These are phyloP conservation scores for Lepidonotus clava DNA, from an alignment of 2,888 invertebrate species.

Conservation along the genomic window DNA sequence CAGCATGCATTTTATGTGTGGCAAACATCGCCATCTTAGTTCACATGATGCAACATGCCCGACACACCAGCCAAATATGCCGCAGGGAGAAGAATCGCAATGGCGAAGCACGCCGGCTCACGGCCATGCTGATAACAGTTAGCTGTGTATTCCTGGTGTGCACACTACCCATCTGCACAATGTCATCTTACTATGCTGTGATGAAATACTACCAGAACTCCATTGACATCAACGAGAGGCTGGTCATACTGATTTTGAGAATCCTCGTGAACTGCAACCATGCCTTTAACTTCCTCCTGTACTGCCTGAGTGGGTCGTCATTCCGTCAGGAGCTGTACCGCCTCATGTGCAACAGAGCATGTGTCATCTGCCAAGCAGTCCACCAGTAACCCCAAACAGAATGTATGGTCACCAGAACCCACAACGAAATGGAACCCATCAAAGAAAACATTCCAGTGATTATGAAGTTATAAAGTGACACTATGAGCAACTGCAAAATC, in stretches of 20 bases:
- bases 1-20: conserved; percentile 25
- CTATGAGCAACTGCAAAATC: no score
- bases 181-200: conserved; percentile 27
- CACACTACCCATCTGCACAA: conserved; percentile 2
- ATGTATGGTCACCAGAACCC: not conserved
- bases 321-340: conserved; percentile 38
- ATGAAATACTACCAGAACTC: not conserved
- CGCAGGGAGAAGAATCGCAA: not conserved
- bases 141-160: conserved; percentile 15
- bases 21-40: conserved; percentile 34
- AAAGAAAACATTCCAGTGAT: conserved; percentile 16
- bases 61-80: not conserved
- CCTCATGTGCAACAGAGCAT: not conserved
- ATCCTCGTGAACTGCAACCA: conserved; percentile 27
- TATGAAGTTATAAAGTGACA: not conserved
- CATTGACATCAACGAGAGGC: not conserved
- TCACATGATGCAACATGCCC: not conserved
- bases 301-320: conserved; percentile 33
- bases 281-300: conserved; percentile 20
- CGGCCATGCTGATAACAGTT: conserved; percentile 8
- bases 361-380: conserved; percentile 1
- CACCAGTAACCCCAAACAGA: not conserved
- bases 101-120: not conserved
- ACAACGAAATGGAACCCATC: not conserved
- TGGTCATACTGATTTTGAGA: not conserved